phyloP scores from a whole-genome alignment of 2,113 vertebrate genomes.

The Baryphthengus martii region DNA sequence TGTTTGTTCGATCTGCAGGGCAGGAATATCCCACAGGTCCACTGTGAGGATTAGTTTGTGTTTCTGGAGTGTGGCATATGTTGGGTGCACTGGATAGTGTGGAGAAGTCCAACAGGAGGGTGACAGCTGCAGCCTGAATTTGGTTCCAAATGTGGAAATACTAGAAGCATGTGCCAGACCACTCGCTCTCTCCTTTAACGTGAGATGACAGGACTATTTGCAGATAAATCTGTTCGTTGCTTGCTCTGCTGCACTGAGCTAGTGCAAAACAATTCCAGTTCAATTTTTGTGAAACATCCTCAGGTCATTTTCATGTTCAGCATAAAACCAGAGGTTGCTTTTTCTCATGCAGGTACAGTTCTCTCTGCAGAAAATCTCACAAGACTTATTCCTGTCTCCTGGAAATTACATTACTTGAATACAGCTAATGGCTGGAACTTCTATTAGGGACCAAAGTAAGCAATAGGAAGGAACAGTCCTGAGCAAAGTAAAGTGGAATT shows the following conservation, averaged over 20 bases:
- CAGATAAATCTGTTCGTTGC: not conserved
- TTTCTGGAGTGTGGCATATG: rapidly evolving
- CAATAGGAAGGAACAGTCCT: not conserved
- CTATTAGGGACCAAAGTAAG: not conserved
- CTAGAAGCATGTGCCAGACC: not conserved
- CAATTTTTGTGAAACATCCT: not conserved
- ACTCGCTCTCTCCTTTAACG: not conserved
- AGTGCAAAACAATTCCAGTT: not conserved
- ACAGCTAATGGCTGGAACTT: not conserved
- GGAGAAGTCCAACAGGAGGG: not conserved
- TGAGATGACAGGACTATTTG: not conserved
- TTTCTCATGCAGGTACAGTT: not conserved
- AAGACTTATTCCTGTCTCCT: not conserved
- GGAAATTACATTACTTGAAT: not conserved
- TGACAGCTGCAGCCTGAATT: not conserved
- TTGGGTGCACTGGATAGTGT: not conserved
- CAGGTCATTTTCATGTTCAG: not conserved
- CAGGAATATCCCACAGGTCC: not conserved
- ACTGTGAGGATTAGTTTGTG: not conserved
- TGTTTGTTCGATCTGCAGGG: not conserved
- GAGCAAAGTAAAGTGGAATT: not conserved
- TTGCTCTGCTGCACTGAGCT: not conserved
- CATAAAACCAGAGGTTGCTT: not conserved
- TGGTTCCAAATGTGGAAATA: not conserved
- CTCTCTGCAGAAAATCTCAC: not conserved